Conservation (phyloP, 2,888 invertebrate genomes). For the Oeneis ivallda region DNA sequence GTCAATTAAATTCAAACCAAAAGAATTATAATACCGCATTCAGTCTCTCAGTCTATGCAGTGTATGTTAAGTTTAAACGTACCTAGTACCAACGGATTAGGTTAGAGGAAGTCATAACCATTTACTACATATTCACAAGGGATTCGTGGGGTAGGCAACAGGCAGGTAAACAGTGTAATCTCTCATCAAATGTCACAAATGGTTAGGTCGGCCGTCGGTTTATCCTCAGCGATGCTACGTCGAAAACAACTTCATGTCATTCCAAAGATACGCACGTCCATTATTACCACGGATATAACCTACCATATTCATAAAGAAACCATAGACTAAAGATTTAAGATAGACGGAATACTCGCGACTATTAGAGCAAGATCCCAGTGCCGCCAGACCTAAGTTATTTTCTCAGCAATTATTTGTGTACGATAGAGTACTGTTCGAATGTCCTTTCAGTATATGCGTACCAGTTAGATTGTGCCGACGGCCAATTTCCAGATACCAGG, state of each 20-base stretch:
- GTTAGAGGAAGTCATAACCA: slow-evolving; percentile 58
- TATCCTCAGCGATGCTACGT: slow-evolving; percentile 56
- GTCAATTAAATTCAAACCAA: too few species aligned
- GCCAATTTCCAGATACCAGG: too few species aligned
- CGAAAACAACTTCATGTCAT: slow-evolving; percentile 59
- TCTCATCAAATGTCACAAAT: slow-evolving; percentile 71
- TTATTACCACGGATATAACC: slow-evolving; percentile 49
- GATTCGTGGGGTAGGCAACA: slow-evolving; percentile 51
- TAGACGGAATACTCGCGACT: neutral
- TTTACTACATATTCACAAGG: slow-evolving; percentile 48
- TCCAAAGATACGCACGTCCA: slow-evolving; percentile 48
- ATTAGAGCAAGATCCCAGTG: neutral
- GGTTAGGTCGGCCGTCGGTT: slow-evolving; percentile 54
- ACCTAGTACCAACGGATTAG: slow-evolving; percentile 48
- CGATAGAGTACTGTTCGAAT: too few species aligned
- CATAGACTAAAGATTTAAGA: slow-evolving; percentile 23
- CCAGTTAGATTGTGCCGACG: too few species aligned
- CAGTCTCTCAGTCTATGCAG: slow-evolving; percentile 7
- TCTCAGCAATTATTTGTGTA: too few species aligned
- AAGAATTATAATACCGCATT: neutral
- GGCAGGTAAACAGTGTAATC: slow-evolving; percentile 70
- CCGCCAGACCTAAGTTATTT: too few species aligned
- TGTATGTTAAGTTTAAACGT: slow-evolving; percentile 8
- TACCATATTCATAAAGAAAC: slow-evolving; percentile 42
- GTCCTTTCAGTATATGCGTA: too few species aligned